Percentiles rank a stretch among this genome's conserved stretches.
Conservation (phyloP, 2,888 invertebrate species). For the Tenthredo amoena region DNA sequence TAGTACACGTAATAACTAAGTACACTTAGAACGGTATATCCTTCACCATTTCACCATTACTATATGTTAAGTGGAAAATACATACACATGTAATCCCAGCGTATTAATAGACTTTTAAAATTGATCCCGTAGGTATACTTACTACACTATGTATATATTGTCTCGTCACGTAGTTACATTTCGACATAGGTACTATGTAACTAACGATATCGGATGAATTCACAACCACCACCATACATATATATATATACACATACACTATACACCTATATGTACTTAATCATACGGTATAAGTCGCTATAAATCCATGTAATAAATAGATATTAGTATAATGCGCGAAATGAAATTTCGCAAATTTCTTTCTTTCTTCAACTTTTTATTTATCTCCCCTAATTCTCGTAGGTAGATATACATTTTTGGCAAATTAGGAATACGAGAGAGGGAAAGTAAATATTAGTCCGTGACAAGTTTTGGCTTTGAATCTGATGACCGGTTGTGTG, state of each 20-base stretch:
- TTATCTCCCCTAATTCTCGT: too few relatives aligned
- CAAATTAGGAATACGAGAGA: neutral
- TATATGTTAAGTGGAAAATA: neutral
- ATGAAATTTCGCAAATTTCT: too few relatives aligned
- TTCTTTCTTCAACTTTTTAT: too few relatives aligned
- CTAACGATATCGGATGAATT: too few relatives aligned
- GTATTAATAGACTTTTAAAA: conserved; percentile 34
- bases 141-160: neutral
- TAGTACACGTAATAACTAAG: neutral
- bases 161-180: neutral
- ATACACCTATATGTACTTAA: too few relatives aligned
- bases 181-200: neutral
- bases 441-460: conserved; percentile 5
- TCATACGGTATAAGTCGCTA: too few relatives aligned
- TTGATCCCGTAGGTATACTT: neutral
- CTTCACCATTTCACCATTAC: neutral
- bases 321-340: too few relatives aligned
- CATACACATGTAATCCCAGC: neutral
- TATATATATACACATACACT: too few relatives aligned
- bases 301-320: too few relatives aligned
- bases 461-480: neutral
- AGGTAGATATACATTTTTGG: too few relatives aligned
- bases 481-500: neutral
- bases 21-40: neutral
- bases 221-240: too few relatives aligned